Base-by-base conservation (phyloP, 2,113 vertebrate species). In the Egretta garzetta region DNA sequence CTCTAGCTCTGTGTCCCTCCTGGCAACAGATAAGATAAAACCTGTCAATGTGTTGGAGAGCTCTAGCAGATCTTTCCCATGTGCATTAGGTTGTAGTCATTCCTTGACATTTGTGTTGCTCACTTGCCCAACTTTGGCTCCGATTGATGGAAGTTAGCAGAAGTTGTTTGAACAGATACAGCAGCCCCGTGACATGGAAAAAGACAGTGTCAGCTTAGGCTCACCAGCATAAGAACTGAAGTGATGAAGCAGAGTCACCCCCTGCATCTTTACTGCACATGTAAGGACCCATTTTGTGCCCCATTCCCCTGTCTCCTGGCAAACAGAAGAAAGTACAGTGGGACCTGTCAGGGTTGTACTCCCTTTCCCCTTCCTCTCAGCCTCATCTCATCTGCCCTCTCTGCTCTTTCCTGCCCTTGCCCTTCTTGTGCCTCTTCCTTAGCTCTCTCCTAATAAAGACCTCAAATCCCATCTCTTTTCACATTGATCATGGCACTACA, bases 11-110 rank as follows among this genome's bases (percentile, higher is more conserved):
- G 86, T 88, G 93, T 97, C 91, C 70, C 33, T 95, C 86, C 91
- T 66, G 49, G 83, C 73, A 87, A 93, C 49, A 97, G 97, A 96
- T 97, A 96, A 97, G 95, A 95, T 95, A 97, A 94, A 95, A 52
- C 80, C 71, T 56, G 83, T 89, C 86, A 92, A 81, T 89, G 91
- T 94, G 88, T 72, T 84, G 68, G 80, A 97, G 97, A 97, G 91
- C 53, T 56, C 86, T 79, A 86, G 50, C 95, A 97, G 94, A 93
- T 35, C 90, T 86, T 96, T 89, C 68, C 60, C 75, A n/a, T 58
- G 70, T 75, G 49, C 67, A 37, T 96, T 85, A 95, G 4, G 5
- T 28, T 81, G 72, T 55, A 50, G 59, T 64, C 94, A 58, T 68
- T 95, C 89, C 86, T 70, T 93, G 95, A 86, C 86, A 82, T 41